Evolutionary conservation across 92 coral and sea anemone genomes (phyloP), one percentile per base, ranked within the genome.

Genomic region (Porites lobata): DNA sequence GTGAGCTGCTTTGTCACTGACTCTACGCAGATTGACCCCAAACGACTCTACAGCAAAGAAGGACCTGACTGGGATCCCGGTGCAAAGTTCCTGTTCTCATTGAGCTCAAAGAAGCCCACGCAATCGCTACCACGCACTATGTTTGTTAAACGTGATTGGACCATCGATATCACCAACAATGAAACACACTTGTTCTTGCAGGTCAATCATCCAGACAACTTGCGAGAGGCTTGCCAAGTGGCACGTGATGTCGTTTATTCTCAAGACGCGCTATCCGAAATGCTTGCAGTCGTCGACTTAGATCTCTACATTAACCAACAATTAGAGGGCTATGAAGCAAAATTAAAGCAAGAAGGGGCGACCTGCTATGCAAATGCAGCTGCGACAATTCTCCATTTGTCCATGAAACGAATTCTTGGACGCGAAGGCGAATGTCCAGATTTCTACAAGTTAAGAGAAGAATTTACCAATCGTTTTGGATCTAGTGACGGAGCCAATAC

Each of bases 311-410:
- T 93, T 90, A 93, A 90, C 82, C 61, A 93, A 59, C 53, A 88
- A 50, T 65, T 10, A 32, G 26, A 77, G 0, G 83, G 65, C 4
- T 90, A 86, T 83, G 71, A n/a, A 0, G 86, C 96, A 9, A 72
- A 78, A 50, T 0, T 15, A 17, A 32, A 32, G 4, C 92, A 91
- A 77, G 1, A 32, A 7, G 92, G 76, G 9, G 82, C 50, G 1
- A 93, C 96, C 6, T 93, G 96, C 17, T 93, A 86, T 54, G 96
- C 96, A 20, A 82, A 93, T 61, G 96, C 94, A 26, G 82, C 94
- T 14, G 96, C 96, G 52, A 90, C 96, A 38, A 94, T 93, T 0
- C 63, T 93, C 1, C 92, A 93, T 62, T 86, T 93, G 1, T 69
- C 96, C 63, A 93, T 93, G 96, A 59, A 83, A 58, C 90, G 94